These are phyloP conservation scores for Malthinus flaveolus DNA, from an alignment of 2,888 invertebrate species.

Conservation along the genomic window DNA sequence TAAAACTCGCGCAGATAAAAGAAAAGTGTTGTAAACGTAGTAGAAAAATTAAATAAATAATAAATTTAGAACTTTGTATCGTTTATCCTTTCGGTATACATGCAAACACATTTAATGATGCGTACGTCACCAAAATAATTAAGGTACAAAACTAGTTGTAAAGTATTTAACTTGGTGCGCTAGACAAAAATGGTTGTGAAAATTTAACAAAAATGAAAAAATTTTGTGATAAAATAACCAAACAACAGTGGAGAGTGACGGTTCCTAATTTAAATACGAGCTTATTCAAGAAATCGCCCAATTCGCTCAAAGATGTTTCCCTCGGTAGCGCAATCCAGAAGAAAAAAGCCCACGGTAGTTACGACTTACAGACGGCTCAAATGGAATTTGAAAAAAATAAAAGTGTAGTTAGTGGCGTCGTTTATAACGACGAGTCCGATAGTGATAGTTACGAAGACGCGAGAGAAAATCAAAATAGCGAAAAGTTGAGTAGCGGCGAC, in stretches of 20 bases:
- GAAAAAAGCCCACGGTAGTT: slow-evolving; percentile 47
- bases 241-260: slow-evolving; percentile 52
- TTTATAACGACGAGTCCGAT: slow-evolving; percentile 37
- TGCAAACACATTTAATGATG: slow-evolving; percentile 21
- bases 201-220: slow-evolving; percentile 47
- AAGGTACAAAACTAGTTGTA: neutral
- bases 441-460: slow-evolving; percentile 42
- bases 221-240: slow-evolving; percentile 50
- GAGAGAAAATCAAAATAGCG: slow-evolving; percentile 31
- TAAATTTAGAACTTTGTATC: slow-evolving; percentile 14
- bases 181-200: neutral
- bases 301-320: slow-evolving; percentile 32
- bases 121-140: slow-evolving; percentile 21
- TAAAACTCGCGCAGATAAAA: neutral
- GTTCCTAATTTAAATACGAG: slow-evolving; percentile 48
- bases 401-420: slow-evolving; percentile 26
- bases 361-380: slow-evolving; percentile 50
- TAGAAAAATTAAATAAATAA: slow-evolving; percentile 6
- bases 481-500: slow-evolving; percentile 29
- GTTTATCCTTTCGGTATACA: slow-evolving; percentile 13
- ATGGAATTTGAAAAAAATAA: slow-evolving; percentile 40
- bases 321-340: neutral
- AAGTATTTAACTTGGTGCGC: neutral
- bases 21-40: slow-evolving; percentile 6
- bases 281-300: slow-evolving; percentile 41